phyloP scores from a whole-genome alignment of 2,113 vertebrate species.

The Paradisaea rubra region DNA sequence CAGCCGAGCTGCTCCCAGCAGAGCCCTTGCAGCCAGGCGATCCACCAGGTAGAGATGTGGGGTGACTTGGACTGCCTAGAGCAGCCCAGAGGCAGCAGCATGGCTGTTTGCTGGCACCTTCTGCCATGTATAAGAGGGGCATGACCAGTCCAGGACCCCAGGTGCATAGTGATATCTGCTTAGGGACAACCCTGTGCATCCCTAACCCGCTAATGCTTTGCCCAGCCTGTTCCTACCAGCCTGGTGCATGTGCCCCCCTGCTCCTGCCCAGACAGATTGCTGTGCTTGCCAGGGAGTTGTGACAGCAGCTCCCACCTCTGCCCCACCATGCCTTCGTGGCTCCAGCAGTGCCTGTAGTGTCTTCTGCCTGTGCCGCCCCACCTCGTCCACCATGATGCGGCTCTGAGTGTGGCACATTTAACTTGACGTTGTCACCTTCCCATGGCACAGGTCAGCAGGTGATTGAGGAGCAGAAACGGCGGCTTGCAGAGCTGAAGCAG shows the following conservation, averaged over 20 bases:
- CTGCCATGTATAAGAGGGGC: background rate
- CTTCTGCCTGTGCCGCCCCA: background rate
- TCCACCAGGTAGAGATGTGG: constrained; percentile 60
- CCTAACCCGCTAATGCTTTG: background rate
- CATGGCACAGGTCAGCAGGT: constrained; percentile 85
- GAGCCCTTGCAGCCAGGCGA: constrained; percentile 49
- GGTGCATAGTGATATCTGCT: background rate
- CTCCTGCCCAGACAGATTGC: background rate
- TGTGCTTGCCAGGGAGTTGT: background rate
- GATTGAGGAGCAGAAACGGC: constrained; percentile 90
- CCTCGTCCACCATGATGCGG: rapidly evolving
- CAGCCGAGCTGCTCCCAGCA: constrained; percentile 60
- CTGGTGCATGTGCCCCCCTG: background rate
- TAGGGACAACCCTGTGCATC: background rate
- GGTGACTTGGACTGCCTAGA: background rate
- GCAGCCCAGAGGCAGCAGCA: background rate
- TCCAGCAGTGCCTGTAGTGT: background rate
- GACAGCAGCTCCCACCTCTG: background rate
- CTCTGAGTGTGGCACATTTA: rapidly evolving
- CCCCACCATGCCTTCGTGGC: background rate
- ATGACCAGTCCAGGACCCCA: background rate
- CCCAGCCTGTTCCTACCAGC: background rate
- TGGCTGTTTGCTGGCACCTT: constrained; percentile 32
- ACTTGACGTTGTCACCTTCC: rapidly evolving
- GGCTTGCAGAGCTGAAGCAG: constrained; percentile 92